Conservation (phyloP, 1,140 invertebrate genomes). For the Polyergus mexicanus region DNA sequence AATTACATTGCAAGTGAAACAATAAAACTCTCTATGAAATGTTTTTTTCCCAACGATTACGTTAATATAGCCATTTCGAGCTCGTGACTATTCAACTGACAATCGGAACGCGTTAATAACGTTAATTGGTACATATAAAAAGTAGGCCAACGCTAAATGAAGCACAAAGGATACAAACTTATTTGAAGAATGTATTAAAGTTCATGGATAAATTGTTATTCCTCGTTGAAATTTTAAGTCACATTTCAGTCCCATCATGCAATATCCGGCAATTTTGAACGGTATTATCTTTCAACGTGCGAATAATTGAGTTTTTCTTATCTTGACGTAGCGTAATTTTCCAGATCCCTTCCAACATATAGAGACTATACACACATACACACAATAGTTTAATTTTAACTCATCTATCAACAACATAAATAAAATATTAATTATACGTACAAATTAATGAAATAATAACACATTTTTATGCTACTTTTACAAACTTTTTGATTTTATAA, state of each 20-base stretch:
- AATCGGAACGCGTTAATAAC: conserved; percentile 58
- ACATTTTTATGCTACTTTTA: not conserved
- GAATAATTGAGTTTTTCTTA: conserved; percentile 3
- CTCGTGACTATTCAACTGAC: conserved; percentile 70
- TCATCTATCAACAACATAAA: not conserved
- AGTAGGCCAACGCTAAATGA: conserved; percentile 46
- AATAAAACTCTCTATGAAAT: not conserved
- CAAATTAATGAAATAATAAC: not conserved
- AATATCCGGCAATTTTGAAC: conserved; percentile 45
- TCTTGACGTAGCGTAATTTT: not conserved
- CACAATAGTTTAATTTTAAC: not conserved
- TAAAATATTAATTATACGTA: not conserved
- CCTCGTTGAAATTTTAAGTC: conserved; percentile 14
- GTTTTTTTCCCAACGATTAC: not conserved
- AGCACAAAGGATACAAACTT: conserved; percentile 21
- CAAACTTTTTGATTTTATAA: conserved; percentile 16
- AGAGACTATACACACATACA: not conserved
- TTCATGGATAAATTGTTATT: conserved; percentile 56
- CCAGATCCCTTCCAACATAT: no score
- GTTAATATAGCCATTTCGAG: conserved; percentile 45
- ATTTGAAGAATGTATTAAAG: conserved; percentile 24
- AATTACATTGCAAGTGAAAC: not conserved
- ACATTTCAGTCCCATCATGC: conserved; percentile 37
- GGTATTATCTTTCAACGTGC: not conserved
- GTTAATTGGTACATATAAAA: conserved; percentile 73